Evolutionary conservation across 2,113 vertebrate species (phyloP), one percentile per base, ranked within the genome.

Genomic region (Percopsis transmontana): DNA sequence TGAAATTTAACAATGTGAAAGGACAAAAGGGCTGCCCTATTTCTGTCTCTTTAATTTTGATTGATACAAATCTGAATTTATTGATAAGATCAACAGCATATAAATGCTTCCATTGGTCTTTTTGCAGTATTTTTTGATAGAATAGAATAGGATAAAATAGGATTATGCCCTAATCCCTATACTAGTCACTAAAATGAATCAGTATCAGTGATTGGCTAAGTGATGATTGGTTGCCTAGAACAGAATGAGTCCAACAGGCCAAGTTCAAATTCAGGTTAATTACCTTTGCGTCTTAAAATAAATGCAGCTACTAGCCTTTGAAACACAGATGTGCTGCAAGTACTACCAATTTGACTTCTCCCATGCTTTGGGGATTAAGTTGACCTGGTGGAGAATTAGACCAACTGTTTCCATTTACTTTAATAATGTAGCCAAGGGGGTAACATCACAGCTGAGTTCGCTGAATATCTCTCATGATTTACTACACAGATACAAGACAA

Each of bases 241-340:
- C 2, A 9, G 52, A 77, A 72, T 68, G 68, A 69, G 68, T 79
- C 75, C 72, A 82, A 80, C 58, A 74, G 72, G 74, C 66, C 61
- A 38, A 39, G 76, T 72, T 88, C 72, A 87, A 74, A 70, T 76
- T 77, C 65, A 63, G 84, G 83, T 86, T 92, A 90, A 91, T 90
- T 82, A 77, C 80, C 60, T 86, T 74, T 81, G 66, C 59, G 62
- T 71, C 67, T 77, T 77, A 72, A 80, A 77, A 89, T 89, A 89
- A 91, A 85, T 84, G 76, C 74, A 68, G 74, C 63, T 72, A 79
- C 75, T 73, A 21, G 66, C 87, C 81, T 72, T 33, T 52, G 65
- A 77, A 76, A 79, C 82, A 79, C 74, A 69, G 68, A 68, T 68
- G 75, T 66, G 76, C 72, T 83, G 70, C 79, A 76, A 69, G 70